Evolutionary conservation across 2,888 invertebrate genomes (phyloP), one percentile per base, ranked within the genome.

Genomic region (Megastigmus dorsalis): DNA sequence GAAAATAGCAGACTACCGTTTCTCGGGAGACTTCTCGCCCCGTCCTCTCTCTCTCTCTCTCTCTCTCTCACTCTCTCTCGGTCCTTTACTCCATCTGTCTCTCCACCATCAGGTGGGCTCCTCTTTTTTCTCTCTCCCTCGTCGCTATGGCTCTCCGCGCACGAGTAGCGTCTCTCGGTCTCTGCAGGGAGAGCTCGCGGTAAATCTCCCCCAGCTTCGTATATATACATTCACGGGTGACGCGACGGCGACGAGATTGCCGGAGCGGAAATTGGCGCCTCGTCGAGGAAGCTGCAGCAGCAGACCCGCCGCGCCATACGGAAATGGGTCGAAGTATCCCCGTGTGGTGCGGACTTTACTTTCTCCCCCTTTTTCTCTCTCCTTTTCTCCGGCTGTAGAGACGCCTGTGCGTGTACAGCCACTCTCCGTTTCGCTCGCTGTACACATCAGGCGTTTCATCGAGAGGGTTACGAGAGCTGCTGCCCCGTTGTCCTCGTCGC

Each of bases 261-360:
- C 41, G 18, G 36, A 52, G 50, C 67, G 65, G 54, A 54, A 69
- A 77, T 72, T 60, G 72, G 65, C 66, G 48, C 38, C n/a, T 3
- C 54, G 74, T 57, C 59, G 48, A 72, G 72, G 57, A 55, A 68
- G 66, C n/a, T 67, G 28, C 66, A 60, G 60, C n/a, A n/a, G n/a
- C n/a, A n/a, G n/a, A n/a, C n/a, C n/a, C n/a, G n/a, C n/a, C n/a
- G n/a, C n/a, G n/a, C 43, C 48, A 43, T 28, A 43, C 38, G 15
- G 50, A 59, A 69, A 48, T 30, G 41, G 45, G 43, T 41, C 57
- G 68, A 5, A 26, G 23, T 28, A 38, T 15, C 10, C 48, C 20
- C 23, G 26, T 20, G n/a, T n/a, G n/a, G n/a, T n/a, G n/a, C n/a
- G n/a, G n/a, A n/a, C n/a, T n/a, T n/a, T n/a, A n/a, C n/a, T n/a